Base-by-base conservation (phyloP, 2,113 vertebrate species). In the Oncorhynchus tshawytscha region DNA sequence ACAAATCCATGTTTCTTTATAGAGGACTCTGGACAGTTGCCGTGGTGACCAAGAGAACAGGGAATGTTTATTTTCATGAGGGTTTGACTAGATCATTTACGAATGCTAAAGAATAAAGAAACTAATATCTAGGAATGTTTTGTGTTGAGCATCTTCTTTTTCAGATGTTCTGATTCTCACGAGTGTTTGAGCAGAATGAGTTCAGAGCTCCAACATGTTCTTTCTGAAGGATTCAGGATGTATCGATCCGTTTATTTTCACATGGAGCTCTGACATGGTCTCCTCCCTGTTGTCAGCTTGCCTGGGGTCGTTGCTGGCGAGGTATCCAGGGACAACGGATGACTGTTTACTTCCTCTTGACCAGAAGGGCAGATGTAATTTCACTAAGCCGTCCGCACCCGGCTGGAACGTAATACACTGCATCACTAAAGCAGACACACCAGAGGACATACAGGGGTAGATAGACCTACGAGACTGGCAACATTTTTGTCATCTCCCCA, bases 1-100 rank as follows among this genome's bases (percentile, higher is more conserved):
- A 77, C 71, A 78, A 67, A 31, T 12, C 78, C 67, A 80, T 80
- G 79, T 84, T 64, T 77, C 72, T 72, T 73, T 73, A 75, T 80
- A 76, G n/a, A 70, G 31, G 74, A 67, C 76, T 45, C 9, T 69
- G 62, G 15, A 57, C 7, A 62, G 8, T 22, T 74, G 73, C 60
- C 34, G 62, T 27, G 65, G 83, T 75, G 78, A 69, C 59, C 71
- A 80, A 12, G 78, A 75, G 74, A 75, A 75, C 71, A 22, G 16
- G 20, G 45, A n/a, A 24, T 27, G 54, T 62, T 62, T 62, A 24
- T 62, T 62, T 62, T 62, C 51, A 54, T 62, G 6, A 62, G 8
- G 59, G 59, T 62, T 16, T n/a, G 16, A 62, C n/a, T 8, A 9
- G n/a, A 9, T 24, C 2, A 3, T n/a, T 5, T 22, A 22, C 6